phyloP scores from a whole-genome alignment of 2,113 vertebrate genomes.

The Parus major region DNA sequence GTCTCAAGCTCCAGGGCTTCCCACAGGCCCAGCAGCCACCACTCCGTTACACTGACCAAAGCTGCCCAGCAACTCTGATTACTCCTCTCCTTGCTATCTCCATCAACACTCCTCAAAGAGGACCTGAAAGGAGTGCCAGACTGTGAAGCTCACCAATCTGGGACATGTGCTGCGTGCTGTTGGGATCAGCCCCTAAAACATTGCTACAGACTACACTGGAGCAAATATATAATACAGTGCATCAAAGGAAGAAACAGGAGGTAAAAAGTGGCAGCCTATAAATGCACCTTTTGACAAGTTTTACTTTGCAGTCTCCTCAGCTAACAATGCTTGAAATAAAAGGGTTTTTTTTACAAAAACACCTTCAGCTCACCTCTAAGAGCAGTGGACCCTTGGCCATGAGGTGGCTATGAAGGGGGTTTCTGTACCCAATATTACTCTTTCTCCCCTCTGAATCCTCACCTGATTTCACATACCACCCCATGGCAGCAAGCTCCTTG shows the following conservation, averaged over 20 bases:
- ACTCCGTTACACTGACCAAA: background rate
- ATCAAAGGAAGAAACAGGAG: background rate
- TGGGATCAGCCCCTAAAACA: background rate
- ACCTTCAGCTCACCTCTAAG: background rate
- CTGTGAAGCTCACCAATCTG: too few species aligned
- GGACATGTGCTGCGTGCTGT: background rate
- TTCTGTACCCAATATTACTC: background rate
- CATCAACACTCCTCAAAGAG: background rate
- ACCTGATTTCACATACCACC: background rate
- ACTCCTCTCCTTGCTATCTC: background rate
- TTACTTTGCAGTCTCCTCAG: background rate
- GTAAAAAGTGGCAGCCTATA: background rate
- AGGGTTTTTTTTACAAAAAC: background rate
- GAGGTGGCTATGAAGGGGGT: background rate
- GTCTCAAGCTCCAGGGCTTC: background rate
- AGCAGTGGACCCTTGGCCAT: background rate
- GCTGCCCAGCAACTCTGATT: background rate
- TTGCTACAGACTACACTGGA: background rate
- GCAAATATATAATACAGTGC: rapidly evolving
- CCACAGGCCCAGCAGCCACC: background rate
- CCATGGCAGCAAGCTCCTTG: background rate
- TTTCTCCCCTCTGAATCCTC: background rate
- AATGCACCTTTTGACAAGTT: background rate
- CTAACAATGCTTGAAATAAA: background rate
- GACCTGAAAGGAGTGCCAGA: background rate